Conservation (phyloP, 2,113 vertebrate genomes). For the Rhodinocichla rosea region DNA sequence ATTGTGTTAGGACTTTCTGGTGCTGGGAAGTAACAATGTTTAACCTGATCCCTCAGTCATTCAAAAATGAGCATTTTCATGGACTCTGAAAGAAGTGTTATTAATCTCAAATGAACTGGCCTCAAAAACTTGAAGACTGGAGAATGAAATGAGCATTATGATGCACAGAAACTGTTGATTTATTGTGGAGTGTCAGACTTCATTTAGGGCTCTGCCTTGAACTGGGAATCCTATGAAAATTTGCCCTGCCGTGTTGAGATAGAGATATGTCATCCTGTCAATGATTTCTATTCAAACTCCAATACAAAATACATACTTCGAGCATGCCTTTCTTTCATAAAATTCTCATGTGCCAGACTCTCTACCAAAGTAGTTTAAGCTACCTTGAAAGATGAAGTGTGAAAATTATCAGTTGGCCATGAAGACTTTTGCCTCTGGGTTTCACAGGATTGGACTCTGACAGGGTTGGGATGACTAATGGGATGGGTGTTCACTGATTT, state of each 20-base stretch:
- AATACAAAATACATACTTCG: neutral
- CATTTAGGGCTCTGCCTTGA: neutral
- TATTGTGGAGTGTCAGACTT: neutral
- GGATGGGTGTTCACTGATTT: neutral
- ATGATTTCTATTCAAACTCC: neutral
- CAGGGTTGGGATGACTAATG: neutral
- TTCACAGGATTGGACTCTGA: neutral
- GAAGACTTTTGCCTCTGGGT: neutral
- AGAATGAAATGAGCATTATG: fast-evolving
- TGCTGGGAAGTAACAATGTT: neutral
- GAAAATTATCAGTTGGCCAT: neutral
- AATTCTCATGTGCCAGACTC: neutral
- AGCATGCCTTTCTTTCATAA: neutral
- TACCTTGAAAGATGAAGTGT: neutral
- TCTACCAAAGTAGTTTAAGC: neutral
- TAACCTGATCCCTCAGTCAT: neutral
- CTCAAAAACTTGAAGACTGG: neutral
- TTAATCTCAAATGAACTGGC: neutral
- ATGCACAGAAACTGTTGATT: neutral
- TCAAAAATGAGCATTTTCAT: neutral
- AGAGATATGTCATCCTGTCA: neutral
- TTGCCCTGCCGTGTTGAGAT: neutral
- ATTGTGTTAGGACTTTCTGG: neutral
- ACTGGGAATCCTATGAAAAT: neutral
- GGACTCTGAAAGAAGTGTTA: neutral